phyloP scores from a whole-genome alignment of 2,113 vertebrate species.

The Lontra canadensis region DNA sequence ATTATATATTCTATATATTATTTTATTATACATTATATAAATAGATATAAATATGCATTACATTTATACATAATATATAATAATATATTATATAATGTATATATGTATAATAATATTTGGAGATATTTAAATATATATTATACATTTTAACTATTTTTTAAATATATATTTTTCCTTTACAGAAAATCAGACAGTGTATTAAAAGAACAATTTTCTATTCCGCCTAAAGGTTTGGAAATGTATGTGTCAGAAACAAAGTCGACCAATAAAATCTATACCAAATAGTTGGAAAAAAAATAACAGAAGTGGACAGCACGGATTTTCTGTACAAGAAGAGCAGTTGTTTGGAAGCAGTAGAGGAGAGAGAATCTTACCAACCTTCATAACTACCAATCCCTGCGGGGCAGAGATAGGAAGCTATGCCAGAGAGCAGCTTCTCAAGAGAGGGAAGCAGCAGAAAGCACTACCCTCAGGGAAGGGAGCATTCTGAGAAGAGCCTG shows the following conservation, averaged over 20 bases:
- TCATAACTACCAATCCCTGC: background rate
- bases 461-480: background rate
- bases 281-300: constrained; percentile 29
- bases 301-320: background rate
- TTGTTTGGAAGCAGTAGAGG: background rate
- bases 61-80: too few relatives aligned
- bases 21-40: too few relatives aligned
- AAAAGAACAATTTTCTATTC: background rate
- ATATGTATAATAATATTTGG: too few relatives aligned
- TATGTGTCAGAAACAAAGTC: constrained; percentile 22
- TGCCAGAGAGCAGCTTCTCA: background rate
- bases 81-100: too few relatives aligned
- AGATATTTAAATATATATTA: background rate
- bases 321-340: background rate
- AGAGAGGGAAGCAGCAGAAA: background rate
- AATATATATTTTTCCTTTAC: background rate
- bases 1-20: too few relatives aligned
- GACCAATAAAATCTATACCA: constrained; percentile 59
- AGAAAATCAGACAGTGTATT: background rate
- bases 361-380: background rate
- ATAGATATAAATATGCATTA: too few relatives aligned
- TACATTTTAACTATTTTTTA: background rate
- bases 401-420: background rate
- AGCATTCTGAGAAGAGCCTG: background rate
- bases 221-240: background rate